Conservation (phyloP, 2,888 invertebrate genomes). For the Metalampra italica region DNA sequence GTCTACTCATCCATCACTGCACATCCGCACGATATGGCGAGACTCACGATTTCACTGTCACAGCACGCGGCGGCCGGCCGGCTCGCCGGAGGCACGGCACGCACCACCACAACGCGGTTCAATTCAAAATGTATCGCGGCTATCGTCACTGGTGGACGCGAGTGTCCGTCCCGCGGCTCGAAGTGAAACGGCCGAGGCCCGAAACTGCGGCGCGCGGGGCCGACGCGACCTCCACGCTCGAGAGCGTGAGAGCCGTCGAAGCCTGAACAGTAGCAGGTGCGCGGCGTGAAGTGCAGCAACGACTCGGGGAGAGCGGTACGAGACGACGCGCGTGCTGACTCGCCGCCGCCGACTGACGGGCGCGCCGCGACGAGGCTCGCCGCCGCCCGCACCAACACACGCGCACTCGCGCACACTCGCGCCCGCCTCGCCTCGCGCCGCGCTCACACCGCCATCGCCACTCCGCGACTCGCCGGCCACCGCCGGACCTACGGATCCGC, state of each 20-base stretch:
- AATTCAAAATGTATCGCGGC: conserved; percentile 43
- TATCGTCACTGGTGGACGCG: conserved; percentile 42
- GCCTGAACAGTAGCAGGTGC: conserved; percentile 60
- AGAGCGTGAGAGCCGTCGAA: conserved; percentile 67
- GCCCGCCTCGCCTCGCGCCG: conserved; percentile 26
- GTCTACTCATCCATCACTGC: conserved; percentile 67
- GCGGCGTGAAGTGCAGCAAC: conserved; percentile 53
- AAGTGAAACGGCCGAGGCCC: conserved; percentile 51
- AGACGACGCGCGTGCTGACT: conserved; percentile 75
- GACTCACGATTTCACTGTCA: conserved; percentile 75
- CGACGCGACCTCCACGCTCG: conserved; percentile 66
- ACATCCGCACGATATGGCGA: conserved; percentile 72
- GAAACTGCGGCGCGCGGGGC: conserved; percentile 52
- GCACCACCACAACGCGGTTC: conserved; percentile 47
- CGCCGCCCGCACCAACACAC: conserved; percentile 62
- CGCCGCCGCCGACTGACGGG: conserved; percentile 76
- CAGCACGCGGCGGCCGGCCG: conserved; percentile 62
- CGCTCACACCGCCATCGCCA: conserved; percentile 33
- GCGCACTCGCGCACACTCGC: conserved; percentile 45
- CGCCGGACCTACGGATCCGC: conserved; percentile 45
- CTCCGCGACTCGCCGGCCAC: conserved; percentile 22
- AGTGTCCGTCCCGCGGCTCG: conserved; percentile 29
- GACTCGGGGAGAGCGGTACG: conserved; percentile 51
- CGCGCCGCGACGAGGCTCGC: conserved; percentile 66
- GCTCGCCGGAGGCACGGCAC: conserved; percentile 60